Evolutionary conservation across 1,140 invertebrate species (phyloP).

Genomic region (Nilaparvata lugens): DNA sequence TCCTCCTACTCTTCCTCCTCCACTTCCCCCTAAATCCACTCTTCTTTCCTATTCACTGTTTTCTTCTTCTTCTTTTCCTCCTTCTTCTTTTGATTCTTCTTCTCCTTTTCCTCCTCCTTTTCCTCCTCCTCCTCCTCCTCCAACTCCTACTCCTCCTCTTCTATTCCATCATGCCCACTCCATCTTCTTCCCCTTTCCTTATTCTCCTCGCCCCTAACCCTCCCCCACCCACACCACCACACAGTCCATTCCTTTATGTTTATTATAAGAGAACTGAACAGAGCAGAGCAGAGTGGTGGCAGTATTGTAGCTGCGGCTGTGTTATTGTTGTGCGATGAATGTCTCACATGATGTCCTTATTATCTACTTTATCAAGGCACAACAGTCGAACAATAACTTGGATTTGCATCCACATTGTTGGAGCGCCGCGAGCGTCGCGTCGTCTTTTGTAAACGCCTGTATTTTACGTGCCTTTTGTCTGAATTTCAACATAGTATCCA

Average conservation of each 20-base stretch:
- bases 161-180: too few relatives aligned
- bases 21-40: too few relatives aligned
- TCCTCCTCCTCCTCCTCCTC: too few relatives aligned
- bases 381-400: slow-evolving; percentile 14
- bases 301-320: background rate
- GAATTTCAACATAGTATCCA: slow-evolving; percentile 1
- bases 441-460: slow-evolving; percentile 2
- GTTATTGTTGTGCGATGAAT: background rate
- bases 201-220: background rate
- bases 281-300: background rate
- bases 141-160: too few relatives aligned
- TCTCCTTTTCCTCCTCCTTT: too few relatives aligned
- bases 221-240: background rate
- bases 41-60: too few relatives aligned
- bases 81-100: too few relatives aligned
- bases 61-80: too few relatives aligned
- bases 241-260: slow-evolving; percentile 13
- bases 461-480: slow-evolving; percentile 2
- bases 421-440: background rate
- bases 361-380: slow-evolving; percentile 7
- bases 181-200: too few relatives aligned
- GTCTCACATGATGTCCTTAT: slow-evolving; percentile 15
- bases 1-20: too few relatives aligned
- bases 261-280: slow-evolving; percentile 7
- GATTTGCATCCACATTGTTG: slow-evolving; percentile 14